These are phyloP conservation scores for Drosophila paulistorum DNA, from an alignment of 1,140 invertebrate genomes.

Conservation along the genomic window DNA sequence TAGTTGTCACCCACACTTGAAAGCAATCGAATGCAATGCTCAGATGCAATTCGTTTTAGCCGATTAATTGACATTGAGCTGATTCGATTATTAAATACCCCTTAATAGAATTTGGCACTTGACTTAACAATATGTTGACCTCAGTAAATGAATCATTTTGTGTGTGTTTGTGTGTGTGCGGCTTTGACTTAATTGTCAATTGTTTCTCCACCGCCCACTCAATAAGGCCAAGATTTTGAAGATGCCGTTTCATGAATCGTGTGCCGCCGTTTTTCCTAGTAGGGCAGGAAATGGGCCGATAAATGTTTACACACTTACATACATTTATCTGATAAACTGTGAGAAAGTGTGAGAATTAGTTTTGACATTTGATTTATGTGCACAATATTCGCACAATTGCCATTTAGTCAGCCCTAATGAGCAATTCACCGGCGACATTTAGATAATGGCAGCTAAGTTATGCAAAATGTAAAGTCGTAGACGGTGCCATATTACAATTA, in stretches of 20 bases:
- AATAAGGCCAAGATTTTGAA: constrained; percentile 18
- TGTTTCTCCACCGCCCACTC: constrained; percentile 51
- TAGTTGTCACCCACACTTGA: constrained; percentile 39
- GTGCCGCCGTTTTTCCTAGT: not conserved
- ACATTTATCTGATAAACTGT: constrained; percentile 40
- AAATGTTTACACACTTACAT: constrained; percentile 15
- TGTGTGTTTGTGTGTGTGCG: constrained; percentile 5
- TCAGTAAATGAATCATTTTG: constrained; percentile 53
- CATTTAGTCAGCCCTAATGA: constrained; percentile 34
- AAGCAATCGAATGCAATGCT: constrained; percentile 22
- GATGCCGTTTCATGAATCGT: constrained; percentile 12
- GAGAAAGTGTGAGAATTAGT: constrained; percentile 40
- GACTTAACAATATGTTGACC: constrained; percentile 14
- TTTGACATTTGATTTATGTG: constrained; percentile 41
- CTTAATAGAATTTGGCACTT: constrained; percentile 65
- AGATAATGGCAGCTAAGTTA: constrained; percentile 39
- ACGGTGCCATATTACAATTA: constrained; percentile 65
- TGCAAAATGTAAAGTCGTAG: constrained; percentile 52
- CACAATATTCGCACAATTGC: constrained; percentile 35
- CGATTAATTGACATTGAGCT: constrained; percentile 75
- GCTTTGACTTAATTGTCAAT: constrained; percentile 47
- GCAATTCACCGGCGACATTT: constrained; percentile 5
- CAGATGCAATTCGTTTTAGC: constrained; percentile 42
- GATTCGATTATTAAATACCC: constrained; percentile 59
- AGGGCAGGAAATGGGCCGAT: constrained; percentile 50